A percentile compares a stretch with the other conserved stretches of the same genome.
These are phyloP conservation scores for Emydocephalus ijimae DNA, from an alignment of 2,113 vertebrate species.

Conservation along the genomic window DNA sequence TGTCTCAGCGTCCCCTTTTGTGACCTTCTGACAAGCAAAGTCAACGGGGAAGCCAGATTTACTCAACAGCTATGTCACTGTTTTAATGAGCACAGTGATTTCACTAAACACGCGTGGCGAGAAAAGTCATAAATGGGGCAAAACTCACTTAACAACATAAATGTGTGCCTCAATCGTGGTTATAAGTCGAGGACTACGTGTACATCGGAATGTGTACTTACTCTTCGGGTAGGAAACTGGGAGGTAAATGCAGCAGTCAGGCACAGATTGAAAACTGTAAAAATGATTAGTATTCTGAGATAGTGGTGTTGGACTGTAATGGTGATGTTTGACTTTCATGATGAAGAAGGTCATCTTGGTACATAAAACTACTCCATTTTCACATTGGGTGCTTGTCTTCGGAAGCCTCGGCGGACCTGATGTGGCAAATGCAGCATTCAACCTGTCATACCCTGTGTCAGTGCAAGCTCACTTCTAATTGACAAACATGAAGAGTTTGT, in stretches of 20 bases:
- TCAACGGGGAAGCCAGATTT: too few relatives aligned
- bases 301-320: neutral
- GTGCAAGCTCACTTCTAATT: constrained; percentile 54
- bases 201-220: neutral
- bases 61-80: too few relatives aligned
- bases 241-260: neutral
- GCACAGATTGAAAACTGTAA: neutral
- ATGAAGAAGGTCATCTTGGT: neutral
- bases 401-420: constrained; percentile 36
- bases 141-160: too few relatives aligned
- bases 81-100: too few relatives aligned
- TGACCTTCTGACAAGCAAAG: too few relatives aligned
- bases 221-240: neutral
- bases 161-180: too few relatives aligned
- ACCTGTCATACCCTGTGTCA: constrained; percentile 47
- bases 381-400: constrained; percentile 31
- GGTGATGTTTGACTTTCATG: neutral
- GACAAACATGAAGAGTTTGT: constrained; percentile 47
- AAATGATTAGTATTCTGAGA: neutral
- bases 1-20: too few relatives aligned
- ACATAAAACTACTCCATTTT: constrained; percentile 13
- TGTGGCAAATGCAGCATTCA: constrained; percentile 51
- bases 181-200: too few relatives aligned
- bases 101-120: too few relatives aligned
- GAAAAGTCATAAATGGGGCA: too few relatives aligned